These are phyloP conservation scores for Chaetophractus vellerosus DNA, from an alignment of 2,797 vertebrate species.

Conservation along the genomic window DNA sequence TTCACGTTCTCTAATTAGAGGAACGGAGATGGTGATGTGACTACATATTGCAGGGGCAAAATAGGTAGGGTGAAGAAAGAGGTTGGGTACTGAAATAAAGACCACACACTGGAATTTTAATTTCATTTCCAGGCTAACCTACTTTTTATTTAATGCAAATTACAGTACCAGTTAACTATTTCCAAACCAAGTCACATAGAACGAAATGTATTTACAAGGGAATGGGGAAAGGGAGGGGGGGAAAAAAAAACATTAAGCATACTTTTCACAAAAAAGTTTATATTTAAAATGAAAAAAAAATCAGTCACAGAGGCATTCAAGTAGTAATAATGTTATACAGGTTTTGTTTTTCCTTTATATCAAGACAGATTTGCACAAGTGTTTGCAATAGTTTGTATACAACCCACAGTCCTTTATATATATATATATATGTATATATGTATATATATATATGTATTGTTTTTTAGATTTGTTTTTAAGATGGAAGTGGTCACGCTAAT, in stretches of 20 bases:
- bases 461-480: slow-evolving; percentile 91
- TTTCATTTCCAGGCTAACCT: slow-evolving; percentile 99
- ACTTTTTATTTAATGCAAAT: slow-evolving; percentile 99
- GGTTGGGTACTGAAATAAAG: slow-evolving; percentile 88
- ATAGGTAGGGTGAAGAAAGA: slow-evolving; percentile 70
- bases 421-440: slow-evolving; percentile 90
- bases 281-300: slow-evolving; percentile 94
- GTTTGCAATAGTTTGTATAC: slow-evolving; percentile 93
- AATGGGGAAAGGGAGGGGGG: slow-evolving; percentile 85
- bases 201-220: slow-evolving; percentile 99
- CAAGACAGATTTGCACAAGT: slow-evolving; percentile 94
- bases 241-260: slow-evolving; percentile 97
- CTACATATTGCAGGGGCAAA: slow-evolving; percentile 75
- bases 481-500: slow-evolving; percentile 94
- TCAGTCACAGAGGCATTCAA: slow-evolving; percentile 99
- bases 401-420: slow-evolving; percentile 92
- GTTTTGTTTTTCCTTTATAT: slow-evolving; percentile 94
- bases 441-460: slow-evolving; percentile 89
- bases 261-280: slow-evolving; percentile 97
- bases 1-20: slow-evolving; percentile 83
- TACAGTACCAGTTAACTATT: slow-evolving; percentile 99
- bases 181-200: slow-evolving; percentile 97
- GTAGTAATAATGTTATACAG: slow-evolving; percentile 99
- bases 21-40: slow-evolving; percentile 78
- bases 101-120: slow-evolving; percentile 92